Evolutionary conservation across 2,113 vertebrate genomes (phyloP).

Genomic region (Hippocampus comes): DNA sequence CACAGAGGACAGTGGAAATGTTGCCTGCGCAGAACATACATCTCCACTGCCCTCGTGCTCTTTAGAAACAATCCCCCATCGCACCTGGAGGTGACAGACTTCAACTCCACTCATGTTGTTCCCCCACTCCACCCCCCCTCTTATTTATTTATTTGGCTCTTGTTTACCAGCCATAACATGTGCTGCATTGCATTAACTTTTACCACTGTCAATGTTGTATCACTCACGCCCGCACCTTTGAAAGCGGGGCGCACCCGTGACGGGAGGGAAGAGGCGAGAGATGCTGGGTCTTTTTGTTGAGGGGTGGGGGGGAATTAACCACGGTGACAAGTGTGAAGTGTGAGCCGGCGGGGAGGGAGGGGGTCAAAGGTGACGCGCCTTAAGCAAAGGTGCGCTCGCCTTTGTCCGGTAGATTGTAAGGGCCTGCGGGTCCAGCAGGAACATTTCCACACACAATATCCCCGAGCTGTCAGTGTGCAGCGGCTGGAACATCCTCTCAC

Average conservation of each 20-base stretch:
- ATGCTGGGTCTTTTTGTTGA: background rate
- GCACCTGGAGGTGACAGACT: slow-evolving; percentile 68
- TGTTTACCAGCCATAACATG: slow-evolving; percentile 68
- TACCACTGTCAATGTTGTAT: slow-evolving; percentile 67
- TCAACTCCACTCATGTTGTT: slow-evolving; percentile 61
- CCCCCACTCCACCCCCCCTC: slow-evolving; percentile 6
- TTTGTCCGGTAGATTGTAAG: slow-evolving; percentile 75
- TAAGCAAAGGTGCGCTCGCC: slow-evolving; percentile 75
- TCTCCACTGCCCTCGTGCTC: slow-evolving; percentile 64
- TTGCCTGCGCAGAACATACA: slow-evolving; percentile 51
- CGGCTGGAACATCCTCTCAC: slow-evolving; percentile 75
- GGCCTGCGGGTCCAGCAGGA: slow-evolving; percentile 74
- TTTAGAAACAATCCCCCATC: slow-evolving; percentile 65
- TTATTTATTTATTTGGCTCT: slow-evolving; percentile 65
- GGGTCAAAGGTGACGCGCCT: slow-evolving; percentile 73
- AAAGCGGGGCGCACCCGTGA: slow-evolving; percentile 43
- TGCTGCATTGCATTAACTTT: slow-evolving; percentile 70
- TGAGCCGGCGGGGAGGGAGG: slow-evolving; percentile 32
- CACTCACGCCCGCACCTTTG: slow-evolving; percentile 52
- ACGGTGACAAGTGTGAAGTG: slow-evolving; percentile 71
- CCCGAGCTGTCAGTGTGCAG: slow-evolving; percentile 76
- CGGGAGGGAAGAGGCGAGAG: slow-evolving; percentile 28
- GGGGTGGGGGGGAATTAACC: slow-evolving; percentile 60
- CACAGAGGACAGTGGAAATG: slow-evolving; percentile 54
- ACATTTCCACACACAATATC: slow-evolving; percentile 78